Evolutionary conservation across 2,797 vertebrate genomes (phyloP).

Genomic region (Sebastes baramenuke): DNA sequence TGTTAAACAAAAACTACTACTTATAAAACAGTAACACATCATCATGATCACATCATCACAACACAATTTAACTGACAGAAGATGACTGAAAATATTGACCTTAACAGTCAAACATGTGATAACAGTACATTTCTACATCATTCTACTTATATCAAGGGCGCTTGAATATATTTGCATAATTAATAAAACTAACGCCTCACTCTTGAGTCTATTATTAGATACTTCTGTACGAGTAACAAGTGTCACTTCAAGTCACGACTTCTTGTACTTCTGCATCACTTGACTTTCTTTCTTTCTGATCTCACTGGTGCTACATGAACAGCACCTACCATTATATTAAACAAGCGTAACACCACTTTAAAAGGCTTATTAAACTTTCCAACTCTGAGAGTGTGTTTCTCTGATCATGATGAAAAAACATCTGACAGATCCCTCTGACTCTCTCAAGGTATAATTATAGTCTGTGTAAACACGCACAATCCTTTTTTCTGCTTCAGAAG

Average conservation of each 20-base stretch:
- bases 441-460: slow-evolving; percentile 42
- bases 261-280: background rate
- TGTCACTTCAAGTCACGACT: background rate
- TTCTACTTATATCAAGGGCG: background rate
- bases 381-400: slow-evolving; percentile 14
- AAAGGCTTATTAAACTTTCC: slow-evolving; percentile 29
- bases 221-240: slow-evolving; percentile 4
- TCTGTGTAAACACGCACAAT: slow-evolving; percentile 37
- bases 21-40: background rate
- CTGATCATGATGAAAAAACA: slow-evolving; percentile 39
- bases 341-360: slow-evolving; percentile 29
- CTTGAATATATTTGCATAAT: slow-evolving; percentile 5
- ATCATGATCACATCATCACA: background rate
- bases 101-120: background rate
- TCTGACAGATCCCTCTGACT: slow-evolving; percentile 29
- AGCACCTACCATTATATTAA: slow-evolving; percentile 1
- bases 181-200: background rate
- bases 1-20: no score
- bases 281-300: slow-evolving; percentile 7
- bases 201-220: background rate
- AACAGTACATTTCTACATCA: background rate
- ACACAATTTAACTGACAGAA: background rate
- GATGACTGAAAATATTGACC: background rate
- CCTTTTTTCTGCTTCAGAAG: slow-evolving; percentile 21
- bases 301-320: slow-evolving; percentile 11